Base-by-base conservation (phyloP, 2,888 invertebrate species). In the Tyria jacobaeae region DNA sequence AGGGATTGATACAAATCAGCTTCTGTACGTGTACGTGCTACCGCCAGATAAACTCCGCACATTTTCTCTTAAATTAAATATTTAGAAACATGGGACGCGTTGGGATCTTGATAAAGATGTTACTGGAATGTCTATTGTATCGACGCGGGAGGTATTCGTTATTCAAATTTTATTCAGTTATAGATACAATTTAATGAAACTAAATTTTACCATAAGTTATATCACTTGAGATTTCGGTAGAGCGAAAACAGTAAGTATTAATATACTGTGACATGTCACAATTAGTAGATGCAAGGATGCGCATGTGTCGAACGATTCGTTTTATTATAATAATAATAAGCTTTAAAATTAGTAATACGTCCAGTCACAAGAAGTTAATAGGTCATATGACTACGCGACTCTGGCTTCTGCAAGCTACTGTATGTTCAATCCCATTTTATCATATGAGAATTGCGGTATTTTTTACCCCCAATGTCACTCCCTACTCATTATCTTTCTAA, bases 1-100 rank as follows among this genome's bases (percentile, higher is more conserved):
- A 53, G 57, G 57, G 53, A 57, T 57, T 62, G 62, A 57, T 62
- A 62, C 57, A 41, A 62, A 62, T 62, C 62, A 41, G 53, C 44
- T 41, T 54, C 37, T 25, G 57, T 49, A 41, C 49, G 48, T 25
- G 57, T 49, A 41, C 49, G 48, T 35, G 55, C 35, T 21, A 47
- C 41, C 41, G 25, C 24, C 51, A 34, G 48, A 53, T 57, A 57
- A 47, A 53, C 48, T 48, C 49, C 17, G 9, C 17, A 37, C 31
- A 57, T 53, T 37, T 57, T 56, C 47, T 57, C 27, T 57, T 53
- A 41, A 62, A 62, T 62, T 62, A 62, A 54, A 62, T 62, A 57
- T 57, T 62, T 54, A 62, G 53, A 49, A 54, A 62, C 57, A 27
- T 57, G 57, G 48, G 9, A 52, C 51, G 51, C 27, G 25, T 47